Evolutionary conservation across 2,888 invertebrate genomes (phyloP).

Genomic region (Cryptosula pallasiana): DNA sequence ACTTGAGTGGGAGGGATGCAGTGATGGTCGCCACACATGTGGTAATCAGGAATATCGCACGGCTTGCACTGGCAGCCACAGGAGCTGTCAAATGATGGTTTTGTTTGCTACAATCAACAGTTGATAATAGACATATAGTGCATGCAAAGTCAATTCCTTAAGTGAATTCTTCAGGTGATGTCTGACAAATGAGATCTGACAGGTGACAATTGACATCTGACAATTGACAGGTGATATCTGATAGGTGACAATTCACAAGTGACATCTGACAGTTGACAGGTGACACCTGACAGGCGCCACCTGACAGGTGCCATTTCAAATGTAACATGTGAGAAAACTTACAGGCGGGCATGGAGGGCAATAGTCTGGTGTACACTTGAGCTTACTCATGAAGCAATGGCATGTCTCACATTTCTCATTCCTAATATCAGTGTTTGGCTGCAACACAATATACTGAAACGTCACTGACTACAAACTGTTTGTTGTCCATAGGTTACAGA

Average conservation of each 20-base stretch:
- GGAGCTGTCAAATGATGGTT: constrained; percentile 32
- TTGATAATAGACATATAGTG: neutral
- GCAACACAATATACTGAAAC: too few relatives aligned
- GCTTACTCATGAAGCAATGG: constrained; percentile 66
- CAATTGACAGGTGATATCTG: too few relatives aligned
- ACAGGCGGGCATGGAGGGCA: constrained; percentile 62
- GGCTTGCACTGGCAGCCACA: constrained; percentile 69
- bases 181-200: too few relatives aligned
- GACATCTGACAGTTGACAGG: too few relatives aligned
- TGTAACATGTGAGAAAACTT: constrained; percentile 27
- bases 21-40: constrained; percentile 29
- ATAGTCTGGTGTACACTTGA: constrained; percentile 64
- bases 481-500: too few relatives aligned
- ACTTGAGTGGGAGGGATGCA: constrained; percentile 30
- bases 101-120: neutral
- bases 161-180: too few relatives aligned
- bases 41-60: constrained; percentile 28
- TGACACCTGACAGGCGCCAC: too few relatives aligned
- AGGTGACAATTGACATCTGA: too few relatives aligned
- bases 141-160: too few relatives aligned
- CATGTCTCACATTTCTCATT: constrained; percentile 73
- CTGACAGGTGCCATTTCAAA: too few relatives aligned
- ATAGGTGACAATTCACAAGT: too few relatives aligned
- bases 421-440: constrained; percentile 54
- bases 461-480: too few relatives aligned